Evolutionary conservation across 2,888 invertebrate genomes (phyloP).

Genomic region (Chironomus tentans): DNA sequence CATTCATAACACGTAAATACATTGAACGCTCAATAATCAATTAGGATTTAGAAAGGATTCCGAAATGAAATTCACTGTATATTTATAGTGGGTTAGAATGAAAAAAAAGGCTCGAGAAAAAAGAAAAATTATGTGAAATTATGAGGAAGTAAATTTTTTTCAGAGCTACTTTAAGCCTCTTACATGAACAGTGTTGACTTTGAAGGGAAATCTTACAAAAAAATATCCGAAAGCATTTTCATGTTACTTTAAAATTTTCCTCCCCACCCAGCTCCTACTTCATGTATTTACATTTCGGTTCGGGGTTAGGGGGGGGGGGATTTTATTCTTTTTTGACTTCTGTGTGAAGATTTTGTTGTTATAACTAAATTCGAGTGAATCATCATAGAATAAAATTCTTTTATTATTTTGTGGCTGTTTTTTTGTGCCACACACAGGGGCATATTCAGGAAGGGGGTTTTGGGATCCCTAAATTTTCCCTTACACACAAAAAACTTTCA

Average conservation of each 20-base stretch:
- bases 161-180: background rate
- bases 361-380: too few species aligned
- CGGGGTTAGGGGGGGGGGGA: too few species aligned
- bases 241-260: background rate
- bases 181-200: background rate
- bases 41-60: background rate
- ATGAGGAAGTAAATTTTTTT: background rate
- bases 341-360: background rate
- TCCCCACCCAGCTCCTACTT: too few species aligned
- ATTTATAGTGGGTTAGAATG: background rate
- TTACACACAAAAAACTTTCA: too few species aligned
- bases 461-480: too few species aligned
- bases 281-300: too few species aligned
- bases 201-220: background rate
- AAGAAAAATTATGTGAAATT: background rate
- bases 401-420: too few species aligned
- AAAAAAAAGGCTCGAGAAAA: background rate
- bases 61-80: background rate
- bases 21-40: conserved; percentile 10
- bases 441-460: too few species aligned
- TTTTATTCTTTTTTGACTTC: background rate
- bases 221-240: conserved; percentile 5
- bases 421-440: too few species aligned
- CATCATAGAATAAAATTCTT: too few species aligned
- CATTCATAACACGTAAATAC: conserved; percentile 1